Evolutionary conservation across 2,797 vertebrate genomes (phyloP), one percentile per base, ranked within the genome.

Genomic region (Lindbergichthys nudifrons): DNA sequence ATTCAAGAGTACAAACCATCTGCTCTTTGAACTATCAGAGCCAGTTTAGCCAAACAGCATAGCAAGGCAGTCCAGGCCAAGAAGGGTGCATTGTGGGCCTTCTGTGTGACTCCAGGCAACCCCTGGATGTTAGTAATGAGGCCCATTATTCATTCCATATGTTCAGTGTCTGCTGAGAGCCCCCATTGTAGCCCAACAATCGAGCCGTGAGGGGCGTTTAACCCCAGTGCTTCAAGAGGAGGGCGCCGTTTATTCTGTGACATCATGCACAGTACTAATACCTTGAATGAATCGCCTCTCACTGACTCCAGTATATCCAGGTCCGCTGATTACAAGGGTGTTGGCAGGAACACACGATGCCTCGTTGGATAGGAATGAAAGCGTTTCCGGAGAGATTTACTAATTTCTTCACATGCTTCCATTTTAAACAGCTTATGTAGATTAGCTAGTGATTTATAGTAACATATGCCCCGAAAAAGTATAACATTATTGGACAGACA

Each of bases 61-160:
- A 73, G 80, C 59, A 61, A 65, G 70, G 81, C 51, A 69, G 78
- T 69, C 12, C 58, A 52, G 70, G 65, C 78, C 77, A 79, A 87
- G 81, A 79, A 82, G 67, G 63, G 67, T 87, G 87, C 82, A 78
- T 91, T 93, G 86, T 90, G 84, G 84, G 71, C 78, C 80, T 90
- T 93, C 77, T 90, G 87, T 92, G 88, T 87, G 93, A 93, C 88
- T 89, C 81, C 79, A 92, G 90, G 90, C 92, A 89, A 92, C 86
- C 85, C 86, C 92, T 95, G 89, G 91, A 93, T 93, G 92, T 93
- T 94, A 93, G 84, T 90, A 66, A 88, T 93, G 93, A 93, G 91
- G 82, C 86, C 87, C 88, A 91, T 95, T 95, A 96, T 95, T 95
- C 92, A 94, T 95, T 93, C 92, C 94, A 91, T 94, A 95, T 95